A percentile compares a stretch with the other conserved stretches of the same genome.
Evolutionary conservation across 2,113 vertebrate species (phyloP).

Genomic region (Maccullochella peelii): DNA sequence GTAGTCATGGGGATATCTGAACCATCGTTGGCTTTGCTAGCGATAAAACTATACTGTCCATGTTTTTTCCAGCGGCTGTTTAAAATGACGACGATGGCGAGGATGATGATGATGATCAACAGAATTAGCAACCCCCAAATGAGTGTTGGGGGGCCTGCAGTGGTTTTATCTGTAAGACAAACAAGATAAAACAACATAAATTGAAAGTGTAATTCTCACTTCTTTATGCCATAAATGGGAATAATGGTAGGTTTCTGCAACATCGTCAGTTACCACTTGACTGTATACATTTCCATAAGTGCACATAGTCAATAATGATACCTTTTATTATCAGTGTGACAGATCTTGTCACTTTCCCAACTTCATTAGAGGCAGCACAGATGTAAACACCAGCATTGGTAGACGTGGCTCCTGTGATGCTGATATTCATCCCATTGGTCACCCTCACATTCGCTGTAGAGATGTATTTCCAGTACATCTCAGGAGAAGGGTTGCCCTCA

Average conservation of each 20-base stretch:
- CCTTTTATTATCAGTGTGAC: conserved; percentile 57
- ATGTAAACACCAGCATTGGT: conserved; percentile 65
- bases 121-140: background rate
- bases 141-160: accelerated
- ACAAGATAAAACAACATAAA: background rate
- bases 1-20: conserved; percentile 14
- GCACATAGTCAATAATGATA: conserved; percentile 29
- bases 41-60: conserved; percentile 51
- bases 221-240: background rate
- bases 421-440: conserved; percentile 35
- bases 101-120: accelerated
- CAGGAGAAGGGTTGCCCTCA: conserved; percentile 69
- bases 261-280: background rate
- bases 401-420: conserved; percentile 66
- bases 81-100: accelerated
- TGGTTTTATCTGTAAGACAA: conserved; percentile 37
- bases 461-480: conserved; percentile 11
- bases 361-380: conserved; percentile 75
- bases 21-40: background rate
- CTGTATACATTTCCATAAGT: background rate
- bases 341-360: conserved; percentile 43
- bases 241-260: background rate
- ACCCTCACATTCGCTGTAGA: background rate
- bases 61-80: background rate
- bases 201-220: background rate